Conservation (phyloP, 2,888 invertebrate genomes). For the Candidula unifasciata region DNA sequence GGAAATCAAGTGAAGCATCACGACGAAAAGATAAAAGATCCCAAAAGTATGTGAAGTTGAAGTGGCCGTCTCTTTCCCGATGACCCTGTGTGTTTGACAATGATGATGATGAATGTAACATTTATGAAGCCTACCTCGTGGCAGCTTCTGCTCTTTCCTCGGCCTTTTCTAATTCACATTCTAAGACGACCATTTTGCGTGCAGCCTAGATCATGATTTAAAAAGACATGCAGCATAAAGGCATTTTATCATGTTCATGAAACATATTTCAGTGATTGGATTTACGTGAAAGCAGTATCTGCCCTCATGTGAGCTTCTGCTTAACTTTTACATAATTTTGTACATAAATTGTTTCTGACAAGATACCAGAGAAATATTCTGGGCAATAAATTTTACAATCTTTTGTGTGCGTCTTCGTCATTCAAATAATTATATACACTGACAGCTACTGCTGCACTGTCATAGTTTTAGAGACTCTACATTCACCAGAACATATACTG, state of each 20-base stretch:
- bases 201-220: constrained; percentile 86
- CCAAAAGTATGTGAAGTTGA: neutral
- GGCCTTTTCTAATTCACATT: constrained; percentile 86
- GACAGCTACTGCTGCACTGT: too few species aligned
- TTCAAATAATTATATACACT: too few species aligned
- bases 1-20: neutral
- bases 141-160: constrained; percentile 72
- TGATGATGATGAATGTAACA: neutral
- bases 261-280: neutral
- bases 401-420: too few species aligned
- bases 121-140: constrained; percentile 68
- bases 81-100: neutral
- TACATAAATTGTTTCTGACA: too few species aligned
- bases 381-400: too few species aligned
- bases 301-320: neutral
- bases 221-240: constrained; percentile 47
- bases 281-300: neutral
- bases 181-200: constrained; percentile 99
- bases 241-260: constrained; percentile 8
- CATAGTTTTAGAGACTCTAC: too few species aligned
- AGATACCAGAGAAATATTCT: too few species aligned
- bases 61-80: neutral
- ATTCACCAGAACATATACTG: too few species aligned
- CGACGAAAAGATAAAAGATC: neutral
- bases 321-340: too few species aligned